Conservation (phyloP, 2,113 vertebrate species). For the Tetrao urogallus region DNA sequence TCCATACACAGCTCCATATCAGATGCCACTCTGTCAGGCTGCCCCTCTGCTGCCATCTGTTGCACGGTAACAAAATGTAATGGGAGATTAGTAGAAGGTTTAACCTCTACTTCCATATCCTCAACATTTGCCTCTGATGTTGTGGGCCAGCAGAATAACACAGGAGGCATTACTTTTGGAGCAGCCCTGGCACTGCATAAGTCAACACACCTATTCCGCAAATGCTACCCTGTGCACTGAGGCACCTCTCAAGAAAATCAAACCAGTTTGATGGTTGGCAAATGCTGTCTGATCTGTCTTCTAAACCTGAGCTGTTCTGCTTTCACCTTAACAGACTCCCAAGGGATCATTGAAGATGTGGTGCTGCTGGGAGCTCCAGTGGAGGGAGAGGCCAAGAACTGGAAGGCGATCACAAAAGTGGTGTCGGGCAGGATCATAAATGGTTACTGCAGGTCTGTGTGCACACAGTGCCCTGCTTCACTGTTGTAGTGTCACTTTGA, state of each 20-base stretch:
- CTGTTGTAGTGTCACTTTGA: rapidly evolving
- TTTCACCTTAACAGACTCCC: conserved; percentile 76
- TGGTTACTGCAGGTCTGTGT: conserved; percentile 91
- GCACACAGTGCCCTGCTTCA: not conserved
- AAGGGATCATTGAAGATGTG: conserved; percentile 93
- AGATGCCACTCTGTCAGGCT: not conserved
- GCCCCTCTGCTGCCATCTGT: not conserved
- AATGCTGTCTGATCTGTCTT: not conserved
- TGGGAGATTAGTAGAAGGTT: not conserved
- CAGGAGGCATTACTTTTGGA: not conserved
- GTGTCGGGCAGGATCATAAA: conserved; percentile 94
- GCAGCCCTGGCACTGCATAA: not conserved
- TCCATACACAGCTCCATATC: not conserved
- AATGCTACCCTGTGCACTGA: not conserved
- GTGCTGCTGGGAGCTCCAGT: conserved; percentile 93
- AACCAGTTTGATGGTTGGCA: not conserved
- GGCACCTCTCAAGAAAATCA: not conserved
- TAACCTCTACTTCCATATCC: not conserved
- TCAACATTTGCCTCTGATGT: not conserved
- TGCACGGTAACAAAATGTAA: not conserved
- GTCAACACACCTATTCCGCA: not conserved
- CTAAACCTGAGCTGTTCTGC: not conserved
- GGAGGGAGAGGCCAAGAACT: conserved; percentile 90
- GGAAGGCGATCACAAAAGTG: conserved; percentile 86
- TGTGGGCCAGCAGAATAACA: too few relatives aligned